phyloP scores from a whole-genome alignment of 2,888 invertebrate species.

The Meiosimyza platycephala region DNA sequence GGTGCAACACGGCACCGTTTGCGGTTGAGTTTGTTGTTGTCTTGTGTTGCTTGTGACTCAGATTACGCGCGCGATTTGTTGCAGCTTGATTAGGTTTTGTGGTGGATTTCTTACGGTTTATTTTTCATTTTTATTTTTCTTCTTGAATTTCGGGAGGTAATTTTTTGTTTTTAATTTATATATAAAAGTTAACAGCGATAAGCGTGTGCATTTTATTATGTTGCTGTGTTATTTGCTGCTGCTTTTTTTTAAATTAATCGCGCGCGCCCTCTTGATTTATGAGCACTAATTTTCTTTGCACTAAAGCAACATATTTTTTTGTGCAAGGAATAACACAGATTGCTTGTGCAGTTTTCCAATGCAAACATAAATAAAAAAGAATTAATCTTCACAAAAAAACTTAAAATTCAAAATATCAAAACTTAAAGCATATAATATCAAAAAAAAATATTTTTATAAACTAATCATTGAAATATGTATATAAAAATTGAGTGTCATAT shows the following conservation, averaged over 20 bases:
- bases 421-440: too few relatives aligned
- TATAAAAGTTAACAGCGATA: too few relatives aligned
- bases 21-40: not conserved
- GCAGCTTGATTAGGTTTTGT: conserved; percentile 24
- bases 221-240: not conserved
- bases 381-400: too few relatives aligned
- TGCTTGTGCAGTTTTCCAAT: too few relatives aligned
- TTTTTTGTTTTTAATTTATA: too few relatives aligned
- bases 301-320: not conserved
- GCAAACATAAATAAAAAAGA: too few relatives aligned
- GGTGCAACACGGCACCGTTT: conserved; percentile 7
- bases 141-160: not conserved
- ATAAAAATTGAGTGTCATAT: too few relatives aligned
- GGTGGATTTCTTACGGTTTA: conserved; percentile 1
- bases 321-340: too few relatives aligned
- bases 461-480: too few relatives aligned
- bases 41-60: conserved; percentile 20
- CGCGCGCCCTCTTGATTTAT: conserved; percentile 27
- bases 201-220: too few relatives aligned
- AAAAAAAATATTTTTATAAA: too few relatives aligned
- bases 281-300: conserved; percentile 27
- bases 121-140: conserved; percentile 3
- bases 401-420: too few relatives aligned
- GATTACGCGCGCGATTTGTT: conserved; percentile 29
- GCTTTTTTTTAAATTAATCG: conserved; percentile 35